Evolutionary conservation across 2,888 invertebrate genomes (phyloP), one percentile per base, ranked within the genome.

Genomic region (Rhodophaea formosa): DNA sequence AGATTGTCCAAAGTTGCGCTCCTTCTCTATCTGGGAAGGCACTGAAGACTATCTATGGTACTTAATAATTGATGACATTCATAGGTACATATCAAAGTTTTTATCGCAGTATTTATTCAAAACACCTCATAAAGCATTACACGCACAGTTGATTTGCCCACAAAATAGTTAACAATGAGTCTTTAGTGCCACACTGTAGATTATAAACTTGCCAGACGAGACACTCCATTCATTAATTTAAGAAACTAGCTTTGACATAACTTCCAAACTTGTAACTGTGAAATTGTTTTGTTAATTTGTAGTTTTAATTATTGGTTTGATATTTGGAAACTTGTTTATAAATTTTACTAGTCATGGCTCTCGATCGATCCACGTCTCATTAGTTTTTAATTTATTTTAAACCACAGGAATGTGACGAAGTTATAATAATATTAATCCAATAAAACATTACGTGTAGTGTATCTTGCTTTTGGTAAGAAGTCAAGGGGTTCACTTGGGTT

Each of bases 61-160:
- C 5, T n/a, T n/a, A n/a, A n/a, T 23, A 23, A 23, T 23, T 23
- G 23, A 5, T 23, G 23, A 23, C 23, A 23, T n/a, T n/a, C n/a
- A n/a, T n/a, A n/a, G 12, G 10, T 10, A 12, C 12, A 10, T 39
- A 39, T 43, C 14, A 8, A 29, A 29, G 8, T 14, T n/a, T 23
- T n/a, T 15, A 51, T 51, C 35, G 15, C 15, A 14, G 29, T 53
- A 53, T 42, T 39, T 23, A 29, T 53, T 39, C 39, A 53, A 15
- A 53, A 53, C 42, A 47, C 42, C 39, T 29, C 23, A 53, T 46
- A 30, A 54, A 53, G 53, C 53, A 58, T 60, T 51, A 57, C 59
- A 71, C 66, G 75, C 79, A 75, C 82, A 81, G 84, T 86, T 80
- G 77, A 77, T 65, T 68, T 55, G 62, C 64, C 67, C 65, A 63